These are phyloP conservation scores for Caenorhabditis angaria DNA, from an alignment of 2,888 invertebrate species.

Conservation along the genomic window DNA sequence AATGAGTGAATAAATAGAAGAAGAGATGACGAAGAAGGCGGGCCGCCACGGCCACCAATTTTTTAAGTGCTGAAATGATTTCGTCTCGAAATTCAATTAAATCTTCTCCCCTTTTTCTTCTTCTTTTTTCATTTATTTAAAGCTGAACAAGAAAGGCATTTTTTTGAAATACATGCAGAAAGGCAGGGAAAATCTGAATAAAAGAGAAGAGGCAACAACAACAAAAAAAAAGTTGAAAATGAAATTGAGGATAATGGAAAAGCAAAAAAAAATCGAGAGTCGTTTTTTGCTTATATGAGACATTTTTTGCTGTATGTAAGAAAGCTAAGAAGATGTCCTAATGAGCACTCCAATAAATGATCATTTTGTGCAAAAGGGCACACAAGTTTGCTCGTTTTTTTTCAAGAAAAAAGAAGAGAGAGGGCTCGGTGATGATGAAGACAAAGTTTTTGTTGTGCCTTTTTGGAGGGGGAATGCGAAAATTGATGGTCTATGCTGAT, in stretches of 20 bases:
- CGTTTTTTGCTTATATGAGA: neutral
- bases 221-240: conserved; percentile 2
- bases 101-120: conserved; percentile 4
- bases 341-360: conserved; percentile 1
- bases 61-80: conserved; percentile 46
- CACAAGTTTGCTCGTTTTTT: neutral
- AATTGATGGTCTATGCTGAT: neutral
- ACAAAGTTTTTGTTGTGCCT: neutral
- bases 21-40: conserved; percentile 11
- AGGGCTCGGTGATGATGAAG: neutral
- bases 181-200: conserved; percentile 1
- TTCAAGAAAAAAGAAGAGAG: neutral
- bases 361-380: neutral
- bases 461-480: neutral
- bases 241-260: conserved; percentile 4
- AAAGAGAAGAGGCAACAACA: neutral
- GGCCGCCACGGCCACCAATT: conserved; percentile 10
- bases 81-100: conserved; percentile 49
- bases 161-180: neutral
- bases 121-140: neutral
- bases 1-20: conserved; percentile 5
- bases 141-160: no score
- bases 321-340: neutral
- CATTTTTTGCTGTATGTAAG: neutral
- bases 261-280: neutral